Base-by-base conservation (phyloP, 2,888 invertebrate genomes). In the Yponomeuta cagnagella region DNA sequence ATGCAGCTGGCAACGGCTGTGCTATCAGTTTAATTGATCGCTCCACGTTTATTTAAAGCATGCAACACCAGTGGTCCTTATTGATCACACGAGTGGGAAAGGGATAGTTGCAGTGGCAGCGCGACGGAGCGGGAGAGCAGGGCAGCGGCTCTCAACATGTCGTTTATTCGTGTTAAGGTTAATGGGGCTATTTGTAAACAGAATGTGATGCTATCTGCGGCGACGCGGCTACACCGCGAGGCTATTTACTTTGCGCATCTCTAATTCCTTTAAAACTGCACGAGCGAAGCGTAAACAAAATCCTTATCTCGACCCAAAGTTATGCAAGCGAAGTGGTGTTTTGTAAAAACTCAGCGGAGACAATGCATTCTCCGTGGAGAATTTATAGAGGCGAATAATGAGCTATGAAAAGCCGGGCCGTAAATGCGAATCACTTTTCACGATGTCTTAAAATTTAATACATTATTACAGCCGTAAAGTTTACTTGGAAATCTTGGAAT, bases 141-240 rank as follows among this genome's bases (percentile, higher is more conserved):
- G 33, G 58, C 5, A 63, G 58, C 12, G 70, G 43, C 63, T 63
- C 70, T 63, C 70, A 65, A 70, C 65, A 48, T 83, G 86, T 82
- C 84, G 78, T 81, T 83, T 80, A 80, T 80, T 79, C 79, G 85
- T 87, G 87, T 87, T 86, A 86, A 85, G 88, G 87, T 88, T 88
- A 89, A 89, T 88, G 81, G 85, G 81, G 88, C 85, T 87, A 89
- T 90, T 90, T 89, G 90, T 88, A 84, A 81, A 81, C 82, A 77
- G 77, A 79, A 80, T 77, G 78, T 81, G 88, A 88, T 88, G 83
- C 81, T 88, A 88, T 89, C 80, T 80, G 81, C 75, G 79, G 79
- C 77, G 74, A 73, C 74, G 77, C 77, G 76, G 33, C 30, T 70
- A 48, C 12, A 30, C 43, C 52, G 48, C 68, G 68, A 68, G 48